Conservation (phyloP, 1,140 invertebrate species). For the Lordiphosa clarofinis region DNA sequence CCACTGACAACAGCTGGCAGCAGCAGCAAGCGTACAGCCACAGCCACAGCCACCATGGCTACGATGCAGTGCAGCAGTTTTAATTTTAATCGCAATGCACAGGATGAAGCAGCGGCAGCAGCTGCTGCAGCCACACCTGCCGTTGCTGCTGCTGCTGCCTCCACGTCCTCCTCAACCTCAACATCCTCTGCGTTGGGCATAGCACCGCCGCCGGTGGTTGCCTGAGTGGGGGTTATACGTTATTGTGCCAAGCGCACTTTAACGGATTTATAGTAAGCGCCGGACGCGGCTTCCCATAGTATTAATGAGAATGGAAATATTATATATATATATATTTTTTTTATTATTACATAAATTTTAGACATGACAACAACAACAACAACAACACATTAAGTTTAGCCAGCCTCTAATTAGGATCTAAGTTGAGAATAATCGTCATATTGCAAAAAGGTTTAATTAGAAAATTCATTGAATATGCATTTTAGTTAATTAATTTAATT, state of each 20-base stretch:
- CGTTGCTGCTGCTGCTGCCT: conserved; percentile 13
- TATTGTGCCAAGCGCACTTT: conserved; percentile 74
- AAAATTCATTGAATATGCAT: too few species aligned
- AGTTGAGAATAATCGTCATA: too few species aligned
- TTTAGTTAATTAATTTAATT: too few species aligned
- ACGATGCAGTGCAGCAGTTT: conserved; percentile 49
- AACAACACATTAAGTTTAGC: conserved; percentile 1
- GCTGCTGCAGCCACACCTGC: conserved; percentile 6
- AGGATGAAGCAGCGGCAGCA: conserved; percentile 1
- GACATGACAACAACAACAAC: conserved; percentile 4
- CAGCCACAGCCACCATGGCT: conserved; percentile 28
- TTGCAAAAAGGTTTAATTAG: too few species aligned
- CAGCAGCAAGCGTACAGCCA: conserved; percentile 6
- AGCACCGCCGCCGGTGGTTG: conserved; percentile 74
- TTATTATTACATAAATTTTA: not conserved
- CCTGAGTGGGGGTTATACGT: conserved; percentile 79
- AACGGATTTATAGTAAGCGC: conserved; percentile 74
- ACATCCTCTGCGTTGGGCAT: conserved; percentile 46
- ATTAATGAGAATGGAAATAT: too few species aligned
- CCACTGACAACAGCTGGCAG: not conserved
- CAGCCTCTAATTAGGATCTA: too few species aligned
- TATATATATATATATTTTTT: not conserved
- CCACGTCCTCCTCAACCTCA: conserved; percentile 7
- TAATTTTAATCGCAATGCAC: conserved; percentile 17
- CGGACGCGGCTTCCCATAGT: conserved; percentile 40